Evolutionary conservation across 2,113 vertebrate species (phyloP).

Genomic region (Riparia riparia): DNA sequence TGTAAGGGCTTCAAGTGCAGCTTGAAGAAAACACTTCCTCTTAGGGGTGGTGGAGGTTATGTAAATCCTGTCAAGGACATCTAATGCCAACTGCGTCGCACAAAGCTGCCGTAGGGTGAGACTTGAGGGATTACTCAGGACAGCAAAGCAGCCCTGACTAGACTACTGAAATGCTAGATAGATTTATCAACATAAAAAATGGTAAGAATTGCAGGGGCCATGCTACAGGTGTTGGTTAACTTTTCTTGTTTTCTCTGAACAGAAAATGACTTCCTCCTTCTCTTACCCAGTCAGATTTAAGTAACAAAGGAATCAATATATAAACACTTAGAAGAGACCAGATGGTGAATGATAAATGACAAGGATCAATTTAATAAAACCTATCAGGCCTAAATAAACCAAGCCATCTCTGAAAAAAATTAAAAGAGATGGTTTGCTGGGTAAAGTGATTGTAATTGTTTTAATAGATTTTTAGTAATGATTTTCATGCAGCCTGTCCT

Average conservation of each 20-base stretch:
- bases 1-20: not conserved
- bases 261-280: not conserved
- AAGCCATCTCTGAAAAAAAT: not conserved
- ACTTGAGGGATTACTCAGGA: not conserved
- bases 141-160: not conserved
- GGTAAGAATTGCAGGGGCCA: not conserved
- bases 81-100: not conserved
- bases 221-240: not conserved
- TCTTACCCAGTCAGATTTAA: not conserved
- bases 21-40: not conserved
- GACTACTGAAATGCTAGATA: not conserved
- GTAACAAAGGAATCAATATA: not conserved
- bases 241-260: not conserved
- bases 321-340: conserved; percentile 19
- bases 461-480: not conserved
- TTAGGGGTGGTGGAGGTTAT: not conserved
- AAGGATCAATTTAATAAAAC: conserved; percentile 11
- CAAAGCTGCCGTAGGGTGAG: not conserved
- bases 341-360: not conserved
- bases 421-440: not conserved
- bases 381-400: not conserved
- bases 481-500: not conserved
- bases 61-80: not conserved
- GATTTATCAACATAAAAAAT: not conserved
- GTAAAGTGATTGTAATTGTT: not conserved